Base-by-base conservation (phyloP, 2,797 vertebrate genomes). In the Clarias platycephalus region DNA sequence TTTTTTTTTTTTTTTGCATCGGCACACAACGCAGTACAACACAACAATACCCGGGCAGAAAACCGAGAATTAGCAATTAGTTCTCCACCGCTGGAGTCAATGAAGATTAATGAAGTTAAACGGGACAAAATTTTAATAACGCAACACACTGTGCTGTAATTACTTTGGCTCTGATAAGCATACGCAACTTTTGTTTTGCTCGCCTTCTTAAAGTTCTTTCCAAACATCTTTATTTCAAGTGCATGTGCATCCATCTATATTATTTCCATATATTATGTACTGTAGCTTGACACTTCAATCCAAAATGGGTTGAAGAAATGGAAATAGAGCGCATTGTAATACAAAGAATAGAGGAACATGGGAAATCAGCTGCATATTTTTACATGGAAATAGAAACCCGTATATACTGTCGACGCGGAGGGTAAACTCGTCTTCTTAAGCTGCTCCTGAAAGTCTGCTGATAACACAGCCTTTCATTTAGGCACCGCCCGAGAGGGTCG, bases 31-130 rank as follows among this genome's bases (percentile, higher is more conserved):
- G 4, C 76, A 49, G 31, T 37, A 67, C 66, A 74, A 63, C 70
- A 49, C 79, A 22, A 57, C 71, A 67, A 8, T 5, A 7, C 31
- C 22, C 31, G 0, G 24, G 58, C 83, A 53, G 26, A 64, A 83
- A 55, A 60, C 76, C 49, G 53, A 83, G 64, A 71, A n/a, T 60
- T 57, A 26, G 44, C 71, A 85, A 85, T 79, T 76, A 31, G 57
- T 76, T 74, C 57, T 15, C 8, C 81, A 80, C 63, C 44, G 8
- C 62, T 63, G 44, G 26, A 31, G 67, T 44, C 66, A 71, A 86
- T 68, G 24, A 71, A 87, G 86, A 86, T 85, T 84, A 83, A 88
- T 86, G 84, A 58, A 80, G 80, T n/a, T 80, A 62, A 83, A 66
- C 55, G 16, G 44, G 53, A 82, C 20, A 60, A 26, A 26, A 60